Conservation (phyloP, 1,140 invertebrate genomes). For the Drosophila setifemur region DNA sequence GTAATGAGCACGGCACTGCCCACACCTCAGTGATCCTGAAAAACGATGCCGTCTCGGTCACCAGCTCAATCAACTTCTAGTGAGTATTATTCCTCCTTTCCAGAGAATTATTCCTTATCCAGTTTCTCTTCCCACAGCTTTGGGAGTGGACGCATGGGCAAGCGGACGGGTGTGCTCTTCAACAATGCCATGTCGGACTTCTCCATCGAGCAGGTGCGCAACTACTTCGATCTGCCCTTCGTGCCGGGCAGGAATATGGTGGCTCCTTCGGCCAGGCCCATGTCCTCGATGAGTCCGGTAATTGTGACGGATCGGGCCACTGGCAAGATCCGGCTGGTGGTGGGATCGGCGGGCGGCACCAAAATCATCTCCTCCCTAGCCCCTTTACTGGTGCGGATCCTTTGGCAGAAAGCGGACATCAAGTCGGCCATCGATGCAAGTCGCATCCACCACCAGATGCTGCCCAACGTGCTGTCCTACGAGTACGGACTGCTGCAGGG, state of each 20-base stretch:
- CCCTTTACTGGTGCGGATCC: conserved; percentile 87
- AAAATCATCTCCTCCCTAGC: conserved; percentile 93
- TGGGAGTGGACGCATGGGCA: conserved; percentile 68
- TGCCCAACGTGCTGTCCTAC: conserved; percentile 91
- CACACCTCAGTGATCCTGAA: conserved; percentile 93
- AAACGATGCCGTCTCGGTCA: conserved; percentile 96
- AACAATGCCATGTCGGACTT: conserved; percentile 99
- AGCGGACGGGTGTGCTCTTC: conserved; percentile 93
- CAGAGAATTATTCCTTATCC: background rate
- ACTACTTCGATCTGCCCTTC: conserved; percentile 90
- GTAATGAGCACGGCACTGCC: conserved; percentile 92
- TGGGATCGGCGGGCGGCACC: conserved; percentile 96
- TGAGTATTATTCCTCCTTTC: conserved; percentile 83
- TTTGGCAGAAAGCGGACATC: conserved; percentile 89
- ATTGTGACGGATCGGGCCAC: conserved; percentile 89
- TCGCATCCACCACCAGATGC: conserved; percentile 96
- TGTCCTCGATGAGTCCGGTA: conserved; percentile 96
- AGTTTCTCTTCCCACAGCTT: conserved; percentile 51
- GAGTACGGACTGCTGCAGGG: conserved; percentile 86
- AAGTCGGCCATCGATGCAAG: conserved; percentile 92
- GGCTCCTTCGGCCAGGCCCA: conserved; percentile 89
- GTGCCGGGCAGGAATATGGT: conserved; percentile 91
- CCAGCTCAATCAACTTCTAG: conserved; percentile 96
- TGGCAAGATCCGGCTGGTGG: conserved; percentile 89
- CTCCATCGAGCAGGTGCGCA: conserved; percentile 89